phyloP scores from a whole-genome alignment of 2,797 vertebrate species.

The Pelodytes ibericus region DNA sequence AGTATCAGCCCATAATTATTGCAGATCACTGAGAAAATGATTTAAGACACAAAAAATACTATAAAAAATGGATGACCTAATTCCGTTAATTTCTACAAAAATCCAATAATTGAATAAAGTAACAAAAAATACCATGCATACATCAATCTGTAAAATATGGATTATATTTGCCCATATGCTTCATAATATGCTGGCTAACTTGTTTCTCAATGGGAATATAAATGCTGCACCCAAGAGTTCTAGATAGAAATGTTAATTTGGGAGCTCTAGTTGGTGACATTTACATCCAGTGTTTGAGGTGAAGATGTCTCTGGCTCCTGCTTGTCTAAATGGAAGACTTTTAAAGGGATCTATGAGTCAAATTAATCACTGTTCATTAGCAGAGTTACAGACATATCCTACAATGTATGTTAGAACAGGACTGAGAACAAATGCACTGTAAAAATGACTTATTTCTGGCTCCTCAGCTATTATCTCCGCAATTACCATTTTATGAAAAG shows the following conservation, averaged over 20 bases:
- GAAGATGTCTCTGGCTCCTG: conserved; percentile 17
- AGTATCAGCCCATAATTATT: too few species aligned
- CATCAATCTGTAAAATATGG: too few species aligned
- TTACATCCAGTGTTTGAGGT: conserved; percentile 10
- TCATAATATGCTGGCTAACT: too few species aligned
- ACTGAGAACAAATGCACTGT: conserved; percentile 49
- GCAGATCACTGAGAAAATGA: too few species aligned
- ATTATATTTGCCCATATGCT: too few species aligned
- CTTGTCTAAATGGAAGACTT: conserved; percentile 29
- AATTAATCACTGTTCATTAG: conserved; percentile 55
- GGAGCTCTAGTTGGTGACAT: too few species aligned
- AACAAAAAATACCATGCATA: too few species aligned
- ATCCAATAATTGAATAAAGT: too few species aligned
- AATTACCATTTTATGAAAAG: conserved; percentile 52
- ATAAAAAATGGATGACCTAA: too few species aligned
- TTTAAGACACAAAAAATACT: too few species aligned
- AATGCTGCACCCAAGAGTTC: neutral
- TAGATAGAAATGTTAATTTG: neutral
- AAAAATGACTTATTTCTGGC: conserved; percentile 49
- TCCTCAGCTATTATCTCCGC: conserved; percentile 47
- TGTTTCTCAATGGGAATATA: neutral
- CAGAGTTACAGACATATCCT: conserved; percentile 44
- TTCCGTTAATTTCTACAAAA: too few species aligned
- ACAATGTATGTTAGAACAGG: conserved; percentile 38
- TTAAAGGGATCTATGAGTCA: conserved; percentile 11